Conservation (phyloP, 2,888 invertebrate species). For the Strigamia maritima region DNA sequence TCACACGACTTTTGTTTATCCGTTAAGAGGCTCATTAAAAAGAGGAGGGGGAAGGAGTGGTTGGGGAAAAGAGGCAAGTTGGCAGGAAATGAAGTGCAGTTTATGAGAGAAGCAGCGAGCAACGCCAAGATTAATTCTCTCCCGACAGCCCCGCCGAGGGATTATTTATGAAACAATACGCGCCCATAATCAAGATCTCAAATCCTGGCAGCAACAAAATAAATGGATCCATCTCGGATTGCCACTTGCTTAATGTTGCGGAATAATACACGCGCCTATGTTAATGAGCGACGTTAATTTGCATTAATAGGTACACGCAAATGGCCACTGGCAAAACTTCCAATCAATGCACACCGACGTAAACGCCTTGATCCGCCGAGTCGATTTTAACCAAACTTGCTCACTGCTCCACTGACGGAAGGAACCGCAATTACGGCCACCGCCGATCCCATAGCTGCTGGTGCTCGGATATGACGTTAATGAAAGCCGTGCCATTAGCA, state of each 20-base stretch:
- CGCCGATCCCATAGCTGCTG: background rate
- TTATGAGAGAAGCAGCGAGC: slow-evolving; percentile 29
- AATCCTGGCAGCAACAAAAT: slow-evolving; percentile 38
- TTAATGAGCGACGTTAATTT: slow-evolving; percentile 41
- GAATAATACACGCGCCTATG: slow-evolving; percentile 39
- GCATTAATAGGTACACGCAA: slow-evolving; percentile 40
- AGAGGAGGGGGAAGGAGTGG: background rate
- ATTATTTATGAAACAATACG: slow-evolving; percentile 40
- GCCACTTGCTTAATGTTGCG: slow-evolving; percentile 38
- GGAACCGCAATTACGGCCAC: slow-evolving; percentile 29
- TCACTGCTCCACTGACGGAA: background rate
- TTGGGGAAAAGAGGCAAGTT: background rate
- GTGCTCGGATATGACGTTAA: background rate
- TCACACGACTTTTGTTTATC: slow-evolving; percentile 20
- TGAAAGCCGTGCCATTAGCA: background rate
- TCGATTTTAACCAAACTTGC: background rate
- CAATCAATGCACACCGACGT: slow-evolving; percentile 22
- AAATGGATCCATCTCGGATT: slow-evolving; percentile 40
- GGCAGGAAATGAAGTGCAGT: slow-evolving; percentile 28
- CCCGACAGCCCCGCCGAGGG: slow-evolving; percentile 37
- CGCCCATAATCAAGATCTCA: slow-evolving; percentile 39
- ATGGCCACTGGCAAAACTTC: slow-evolving; percentile 27
- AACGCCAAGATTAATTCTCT: slow-evolving; percentile 38
- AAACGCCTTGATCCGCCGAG: background rate
- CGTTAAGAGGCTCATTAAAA: slow-evolving; percentile 29